Evolutionary conservation across 2,888 invertebrate species (phyloP), one percentile per base, ranked within the genome.

Genomic region (Epiblema foenella): DNA sequence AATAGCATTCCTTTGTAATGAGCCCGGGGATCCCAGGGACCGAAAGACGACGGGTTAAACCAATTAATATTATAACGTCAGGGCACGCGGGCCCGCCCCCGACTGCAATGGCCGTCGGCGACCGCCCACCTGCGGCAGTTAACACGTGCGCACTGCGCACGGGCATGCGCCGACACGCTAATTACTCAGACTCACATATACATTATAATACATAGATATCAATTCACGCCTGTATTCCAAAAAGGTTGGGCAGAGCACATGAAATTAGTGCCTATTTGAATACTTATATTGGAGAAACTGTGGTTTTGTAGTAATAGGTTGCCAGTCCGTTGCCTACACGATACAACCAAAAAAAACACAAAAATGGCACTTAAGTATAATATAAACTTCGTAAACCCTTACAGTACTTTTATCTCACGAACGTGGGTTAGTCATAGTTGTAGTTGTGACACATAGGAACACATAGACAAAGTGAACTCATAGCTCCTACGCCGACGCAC

Each of bases 41-140:
- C n/a, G n/a, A n/a, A n/a, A n/a, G n/a, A n/a, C n/a, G n/a, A n/a
- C n/a, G n/a, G n/a, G n/a, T 49, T 49, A 64, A 54, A 52, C 17
- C 42, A 65, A 65, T 39, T 58, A 42, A 18, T 39, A 46, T 11
- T 20, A 7, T 51, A 69, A 60, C 66, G 42, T 57, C 29, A 59
- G 60, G 71, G 71, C 68, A 65, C 73, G 73, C 75, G 51, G 71
- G 75, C 75, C 69, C 72, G 75, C 78, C 78, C 75, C 75, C 75
- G 73, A 69, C 81, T 87, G 89, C 89, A 90, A 91, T 90, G 87
- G 86, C 83, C 81, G 75, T 75, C 77, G 75, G 80, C 86, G 89
- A 87, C 88, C 89, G 82, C 75, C 79, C 88, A 88, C 85, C 88
- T 86, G 89, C 89, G 91, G 90, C 80, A 91, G 86, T 89, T 91